Evolutionary conservation across 2,113 vertebrate species (phyloP), one percentile per base, ranked within the genome.

Genomic region (Lonchura striata): DNA sequence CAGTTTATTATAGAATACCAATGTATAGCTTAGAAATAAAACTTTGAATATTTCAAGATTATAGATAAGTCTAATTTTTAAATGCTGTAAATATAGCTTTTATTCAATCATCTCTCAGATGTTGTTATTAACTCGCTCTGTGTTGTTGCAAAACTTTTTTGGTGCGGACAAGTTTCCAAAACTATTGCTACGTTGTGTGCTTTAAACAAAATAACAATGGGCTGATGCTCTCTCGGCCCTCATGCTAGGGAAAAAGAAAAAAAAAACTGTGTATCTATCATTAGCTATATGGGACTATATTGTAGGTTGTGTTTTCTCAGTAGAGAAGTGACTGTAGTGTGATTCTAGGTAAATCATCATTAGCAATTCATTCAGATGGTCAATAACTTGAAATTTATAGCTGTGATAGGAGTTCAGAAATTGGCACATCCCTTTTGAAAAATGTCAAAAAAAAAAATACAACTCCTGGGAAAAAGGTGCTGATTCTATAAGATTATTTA

Each of bases 21-120:
- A 98, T 99, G 98, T 99, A 99, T 99, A 99, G 98, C 98, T 99
- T 99, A 99, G 99, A 99, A 98, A 98, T 98, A 98, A 98, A 98
- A 97, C 98, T 99, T 99, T 98, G 98, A 99, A 97, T 99, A 98
- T 98, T 98, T 98, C 98, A 98, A 98, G 98, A 98, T 98, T 98
- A 98, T 99, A 99, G 98, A 98, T 98, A 98, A 98, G 98, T 98
- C 98, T 98, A 98, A 98, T 98, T 98, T 98, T 98, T 98, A 98
- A 98, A 98, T 31, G 98, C 99, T 99, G 99, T 99, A 99, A 98
- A 99, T 99, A 99, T 97, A 97, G 98, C 99, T 99, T 98, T 98
- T 97, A 98, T 96, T 95, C 97, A 97, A 93, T 98, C 98, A 97
- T 98, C 98, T 98, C 98, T 98, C 98, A 97, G 96, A 98, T 97